phyloP scores from a whole-genome alignment of 2,888 invertebrate species.

The Hemistola chrysoprasaria region DNA sequence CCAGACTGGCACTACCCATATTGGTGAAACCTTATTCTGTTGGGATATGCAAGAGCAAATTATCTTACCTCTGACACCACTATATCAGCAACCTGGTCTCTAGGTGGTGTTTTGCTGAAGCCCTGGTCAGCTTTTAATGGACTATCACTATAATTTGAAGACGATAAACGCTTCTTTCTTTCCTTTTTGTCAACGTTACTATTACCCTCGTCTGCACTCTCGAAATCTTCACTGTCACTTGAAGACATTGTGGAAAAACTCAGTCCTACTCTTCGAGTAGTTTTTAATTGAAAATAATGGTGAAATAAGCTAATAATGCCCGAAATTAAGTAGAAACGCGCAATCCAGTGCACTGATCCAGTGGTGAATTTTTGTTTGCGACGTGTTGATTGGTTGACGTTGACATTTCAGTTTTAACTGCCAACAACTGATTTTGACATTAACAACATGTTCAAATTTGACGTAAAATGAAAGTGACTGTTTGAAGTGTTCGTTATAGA shows the following conservation, averaged over 20 bases:
- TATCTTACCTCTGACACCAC: constrained; percentile 28
- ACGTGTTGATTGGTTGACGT: no score
- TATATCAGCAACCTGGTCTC: constrained; percentile 23
- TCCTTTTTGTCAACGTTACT: constrained; percentile 57
- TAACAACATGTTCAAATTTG: no score
- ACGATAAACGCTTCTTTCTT: constrained; percentile 61
- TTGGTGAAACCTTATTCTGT: no score
- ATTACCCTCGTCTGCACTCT: constrained; percentile 88
- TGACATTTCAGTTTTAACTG: no score
- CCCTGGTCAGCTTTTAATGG: constrained; percentile 51
- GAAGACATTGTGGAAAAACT: constrained; percentile 78
- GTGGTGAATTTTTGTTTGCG: no score
- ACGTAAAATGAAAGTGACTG: constrained; percentile 3
- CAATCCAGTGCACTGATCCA: no score
- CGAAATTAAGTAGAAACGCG: no score
- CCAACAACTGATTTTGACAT: neutral
- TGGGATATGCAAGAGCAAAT: no score
- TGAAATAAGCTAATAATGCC: constrained; percentile 1
- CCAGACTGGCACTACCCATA: no score
- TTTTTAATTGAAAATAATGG: neutral
- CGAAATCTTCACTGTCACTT: constrained; percentile 89
- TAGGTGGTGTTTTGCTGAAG: constrained; percentile 25
- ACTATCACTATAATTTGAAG: constrained; percentile 68
- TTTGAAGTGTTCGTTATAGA: constrained; percentile 6
- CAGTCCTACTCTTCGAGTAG: neutral